These are phyloP conservation scores for Muscidifurax raptorellus DNA, from an alignment of 1,140 invertebrate species.

Conservation along the genomic window DNA sequence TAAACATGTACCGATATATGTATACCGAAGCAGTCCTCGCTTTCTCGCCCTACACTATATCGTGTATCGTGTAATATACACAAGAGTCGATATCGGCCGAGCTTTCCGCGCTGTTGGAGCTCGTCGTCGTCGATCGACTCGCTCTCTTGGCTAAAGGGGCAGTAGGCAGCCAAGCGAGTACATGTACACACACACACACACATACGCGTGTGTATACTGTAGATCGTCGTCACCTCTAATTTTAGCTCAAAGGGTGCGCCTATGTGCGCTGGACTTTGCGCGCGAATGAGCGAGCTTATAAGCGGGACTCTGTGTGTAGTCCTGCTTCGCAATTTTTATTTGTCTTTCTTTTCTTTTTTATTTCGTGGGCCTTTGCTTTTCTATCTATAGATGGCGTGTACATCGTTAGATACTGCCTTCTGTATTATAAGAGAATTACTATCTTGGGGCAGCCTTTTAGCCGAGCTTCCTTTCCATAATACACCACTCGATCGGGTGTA, in stretches of 20 bases:
- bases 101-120: not conserved
- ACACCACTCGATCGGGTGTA: too few relatives aligned
- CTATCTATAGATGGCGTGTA: not conserved
- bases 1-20: too few relatives aligned
- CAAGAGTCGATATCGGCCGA: not conserved
- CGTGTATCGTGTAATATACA: not conserved
- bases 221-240: conserved; percentile 67
- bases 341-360: not conserved
- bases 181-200: conserved; percentile 45
- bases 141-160: conserved; percentile 54
- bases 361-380: not conserved
- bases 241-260: conserved; percentile 70
- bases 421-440: too few relatives aligned
- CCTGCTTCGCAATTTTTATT: not conserved
- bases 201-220: not conserved
- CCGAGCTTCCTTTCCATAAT: too few relatives aligned
- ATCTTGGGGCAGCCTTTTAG: too few relatives aligned
- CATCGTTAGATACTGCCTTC: too few relatives aligned
- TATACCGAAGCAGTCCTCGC: too few relatives aligned
- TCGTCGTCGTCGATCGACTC: not conserved
- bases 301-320: not conserved
- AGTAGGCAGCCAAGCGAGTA: conserved; percentile 66
- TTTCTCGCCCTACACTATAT: too few relatives aligned
- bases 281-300: conserved; percentile 33
- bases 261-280: conserved; percentile 26